phyloP scores from a whole-genome alignment of 2,888 invertebrate species.

The Galeopsomyia nigrocyanea region DNA sequence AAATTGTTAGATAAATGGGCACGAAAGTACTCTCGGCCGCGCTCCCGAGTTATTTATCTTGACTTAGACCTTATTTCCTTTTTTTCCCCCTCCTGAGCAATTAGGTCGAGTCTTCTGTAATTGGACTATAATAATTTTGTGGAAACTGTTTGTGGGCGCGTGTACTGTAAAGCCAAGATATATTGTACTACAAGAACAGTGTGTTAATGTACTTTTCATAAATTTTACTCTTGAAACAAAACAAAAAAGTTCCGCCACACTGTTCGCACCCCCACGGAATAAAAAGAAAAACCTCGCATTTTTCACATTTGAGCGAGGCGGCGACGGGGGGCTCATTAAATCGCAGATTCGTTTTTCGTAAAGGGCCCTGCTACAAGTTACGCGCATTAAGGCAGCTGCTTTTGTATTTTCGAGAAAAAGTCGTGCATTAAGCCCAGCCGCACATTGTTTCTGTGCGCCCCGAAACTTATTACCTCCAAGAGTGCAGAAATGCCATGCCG shows the following conservation, averaged over 20 bases:
- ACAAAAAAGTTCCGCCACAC: too few relatives aligned
- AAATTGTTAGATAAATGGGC: slow-evolving; percentile 57
- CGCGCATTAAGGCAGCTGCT: slow-evolving; percentile 15
- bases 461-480: slow-evolving; percentile 34
- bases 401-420: slow-evolving; percentile 31
- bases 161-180: too few relatives aligned
- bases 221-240: too few relatives aligned
- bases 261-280: background rate
- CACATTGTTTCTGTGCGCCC: slow-evolving; percentile 33
- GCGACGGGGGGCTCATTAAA: slow-evolving; percentile 12
- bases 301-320: background rate
- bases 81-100: background rate
- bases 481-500: slow-evolving; percentile 13
- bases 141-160: background rate
- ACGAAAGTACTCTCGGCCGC: background rate
- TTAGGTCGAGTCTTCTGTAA: slow-evolving; percentile 7
- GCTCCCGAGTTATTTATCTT: slow-evolving; percentile 13
- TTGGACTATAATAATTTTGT: slow-evolving; percentile 26
- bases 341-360: slow-evolving; percentile 29
- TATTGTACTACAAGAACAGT: too few relatives aligned
- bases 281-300: background rate
- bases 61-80: background rate
- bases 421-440: slow-evolving; percentile 1
- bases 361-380: slow-evolving; percentile 3
- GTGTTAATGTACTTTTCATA: too few relatives aligned